Evolutionary conservation across 2,113 vertebrate species (phyloP).

Genomic region (Brevimyrus niger): DNA sequence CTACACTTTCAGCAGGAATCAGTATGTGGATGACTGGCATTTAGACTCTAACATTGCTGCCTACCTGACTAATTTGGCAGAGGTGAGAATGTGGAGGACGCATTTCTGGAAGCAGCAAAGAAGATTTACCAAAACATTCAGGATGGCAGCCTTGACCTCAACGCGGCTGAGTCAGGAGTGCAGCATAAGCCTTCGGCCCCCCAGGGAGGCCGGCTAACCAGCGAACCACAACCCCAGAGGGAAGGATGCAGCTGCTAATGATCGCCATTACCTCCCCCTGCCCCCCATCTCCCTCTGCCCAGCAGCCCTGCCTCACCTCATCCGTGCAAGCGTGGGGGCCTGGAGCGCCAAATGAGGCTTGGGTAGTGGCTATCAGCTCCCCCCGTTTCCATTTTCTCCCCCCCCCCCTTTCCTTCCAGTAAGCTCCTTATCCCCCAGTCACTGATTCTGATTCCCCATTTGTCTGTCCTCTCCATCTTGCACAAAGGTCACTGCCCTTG

Average conservation of each 20-base stretch:
- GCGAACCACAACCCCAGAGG: slow-evolving; percentile 84
- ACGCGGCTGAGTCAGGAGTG: slow-evolving; percentile 90
- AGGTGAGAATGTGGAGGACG: slow-evolving; percentile 95
- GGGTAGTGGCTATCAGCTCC: slow-evolving; percentile 43
- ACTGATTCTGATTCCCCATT: slow-evolving; percentile 17
- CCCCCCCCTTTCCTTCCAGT: not conserved
- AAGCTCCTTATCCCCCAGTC: slow-evolving; percentile 6
- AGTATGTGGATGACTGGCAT: not conserved
- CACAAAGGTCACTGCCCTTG: not conserved
- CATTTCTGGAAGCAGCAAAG: slow-evolving; percentile 94
- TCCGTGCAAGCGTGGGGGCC: not conserved
- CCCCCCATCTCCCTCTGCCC: slow-evolving; percentile 17
- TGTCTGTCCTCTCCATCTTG: slow-evolving; percentile 8
- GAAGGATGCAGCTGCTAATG: slow-evolving; percentile 96
- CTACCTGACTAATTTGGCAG: slow-evolving; percentile 34
- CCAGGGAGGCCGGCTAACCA: slow-evolving; percentile 82
- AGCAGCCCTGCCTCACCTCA: not conserved
- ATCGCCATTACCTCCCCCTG: slow-evolving; percentile 38
- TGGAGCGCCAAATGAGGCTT: slow-evolving; percentile 4
- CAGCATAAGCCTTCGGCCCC: slow-evolving; percentile 94
- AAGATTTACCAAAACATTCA: slow-evolving; percentile 99
- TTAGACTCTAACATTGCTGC: not conserved
- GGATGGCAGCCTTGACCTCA: slow-evolving; percentile 94
- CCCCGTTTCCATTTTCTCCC: slow-evolving; percentile 46
- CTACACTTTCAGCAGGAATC: not conserved